Base-by-base conservation (phyloP, 2,888 invertebrate genomes). In the Cheilosia soror region DNA sequence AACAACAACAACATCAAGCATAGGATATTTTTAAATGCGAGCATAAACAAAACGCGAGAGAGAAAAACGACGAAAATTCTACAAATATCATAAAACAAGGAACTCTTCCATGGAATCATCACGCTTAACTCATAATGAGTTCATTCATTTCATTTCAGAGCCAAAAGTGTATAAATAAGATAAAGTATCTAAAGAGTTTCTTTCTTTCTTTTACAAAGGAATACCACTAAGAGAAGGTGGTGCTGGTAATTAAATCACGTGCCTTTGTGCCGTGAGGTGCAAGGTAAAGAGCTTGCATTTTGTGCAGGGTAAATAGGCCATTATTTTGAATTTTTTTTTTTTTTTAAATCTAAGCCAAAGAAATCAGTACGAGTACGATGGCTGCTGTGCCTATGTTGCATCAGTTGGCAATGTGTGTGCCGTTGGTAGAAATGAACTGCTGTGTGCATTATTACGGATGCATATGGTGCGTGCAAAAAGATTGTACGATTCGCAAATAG, bases 301-400 rank as follows among this genome's bases (percentile, higher is more conserved):
- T 63, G 49, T 68, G 44, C 77, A 83, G 49, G 58, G 42, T 78
- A 83, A 68, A 72, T 83, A 73, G 83, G 83, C 78, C 83, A 83
- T 83, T 78, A 83, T 83, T 78, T 72, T 9, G 33, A 66, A 20
- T 20, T 62, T 77, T 66, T 60, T 27, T 49, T 20, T 42, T 65
- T 37, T 66, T 75, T 62, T 68, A 80, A 55, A 53, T 62, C 31
- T n/a, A 44, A 55, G 60, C 33, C 57, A 27, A 69, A 51, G 51
- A 49, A 60, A 27, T 27, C 15, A 5, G 15, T 55, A 37, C 6
- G 5, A 15, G 20, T 20, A 20, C 13, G 20, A n/a, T 15, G 44
- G 55, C 42, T 13, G 20, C 31, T 37, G 11, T 11, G 11, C 37
- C 37, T 37, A 11, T 37, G 37, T 11, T 37, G 37, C 20, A 15